A percentile compares a stretch with the other conserved stretches of the same genome.
Evolutionary conservation across 1,140 invertebrate species (phyloP).

Genomic region (Aphis gossypii): DNA sequence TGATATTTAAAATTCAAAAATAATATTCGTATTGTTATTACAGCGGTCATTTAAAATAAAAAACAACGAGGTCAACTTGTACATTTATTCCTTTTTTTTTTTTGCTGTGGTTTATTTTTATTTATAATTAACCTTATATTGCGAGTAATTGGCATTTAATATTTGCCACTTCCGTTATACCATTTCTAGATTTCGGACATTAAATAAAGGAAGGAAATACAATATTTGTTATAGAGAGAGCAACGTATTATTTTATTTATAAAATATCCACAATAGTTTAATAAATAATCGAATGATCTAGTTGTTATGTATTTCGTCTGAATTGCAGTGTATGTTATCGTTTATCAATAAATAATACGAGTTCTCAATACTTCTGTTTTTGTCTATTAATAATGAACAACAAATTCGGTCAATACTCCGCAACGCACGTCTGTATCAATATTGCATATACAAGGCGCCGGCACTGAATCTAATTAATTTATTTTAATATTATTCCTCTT

Average conservation of each 20-base stretch:
- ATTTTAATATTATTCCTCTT: background rate
- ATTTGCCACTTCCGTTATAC: background rate
- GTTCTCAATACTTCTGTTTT: background rate
- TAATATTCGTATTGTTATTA: background rate
- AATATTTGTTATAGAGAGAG: background rate
- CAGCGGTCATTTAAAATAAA: background rate
- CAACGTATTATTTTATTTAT: background rate
- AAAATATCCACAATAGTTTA: background rate
- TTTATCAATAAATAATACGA: background rate
- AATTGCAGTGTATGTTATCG: background rate
- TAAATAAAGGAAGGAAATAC: background rate
- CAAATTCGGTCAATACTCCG: background rate
- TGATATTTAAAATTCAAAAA: conserved; percentile 7
- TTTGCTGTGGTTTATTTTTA: background rate
- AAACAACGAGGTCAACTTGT: background rate
- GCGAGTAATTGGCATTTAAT: background rate
- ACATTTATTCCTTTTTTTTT: background rate
- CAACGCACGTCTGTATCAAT: background rate
- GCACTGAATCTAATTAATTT: background rate
- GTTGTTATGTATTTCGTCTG: background rate
- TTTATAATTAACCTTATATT: conserved; percentile 14
- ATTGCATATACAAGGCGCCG: conserved; percentile 10
- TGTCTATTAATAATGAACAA: background rate
- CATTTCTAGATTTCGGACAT: background rate
- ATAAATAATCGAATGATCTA: background rate